Evolutionary conservation across 35 echinoderm and acorn worm genomes (phyloP).

Genomic region (Anneissia japonica): DNA sequence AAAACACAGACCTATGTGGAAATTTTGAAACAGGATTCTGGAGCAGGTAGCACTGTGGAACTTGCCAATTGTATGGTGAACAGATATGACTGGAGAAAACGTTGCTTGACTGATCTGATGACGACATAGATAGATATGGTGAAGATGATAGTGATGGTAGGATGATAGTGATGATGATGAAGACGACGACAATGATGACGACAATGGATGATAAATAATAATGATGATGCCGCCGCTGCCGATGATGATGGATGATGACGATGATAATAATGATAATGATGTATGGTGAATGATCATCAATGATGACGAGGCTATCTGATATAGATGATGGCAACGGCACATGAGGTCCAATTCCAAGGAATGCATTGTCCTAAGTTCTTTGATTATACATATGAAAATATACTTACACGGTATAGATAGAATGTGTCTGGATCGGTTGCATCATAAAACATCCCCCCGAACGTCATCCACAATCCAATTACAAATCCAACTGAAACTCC

Average conservation of each 20-base stretch:
- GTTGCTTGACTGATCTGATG: too few species aligned
- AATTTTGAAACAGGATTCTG: too few species aligned
- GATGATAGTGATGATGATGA: too few species aligned
- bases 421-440: background rate
- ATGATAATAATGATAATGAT: background rate
- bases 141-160: too few species aligned
- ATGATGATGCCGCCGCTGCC: background rate
- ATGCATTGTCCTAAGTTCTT: background rate
- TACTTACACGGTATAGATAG: constrained; percentile 39
- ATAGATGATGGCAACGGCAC: background rate
- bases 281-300: background rate
- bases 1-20: too few species aligned
- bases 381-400: background rate
- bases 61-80: too few species aligned
- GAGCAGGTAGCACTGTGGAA: too few species aligned
- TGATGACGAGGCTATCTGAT: background rate
- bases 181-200: too few species aligned
- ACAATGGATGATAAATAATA: background rate
- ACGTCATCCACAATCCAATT: constrained; percentile 37
- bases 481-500: constrained; percentile 37
- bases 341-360: background rate
- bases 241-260: background rate
- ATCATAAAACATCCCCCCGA: constrained; percentile 22
- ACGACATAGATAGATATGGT: too few species aligned
- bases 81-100: too few species aligned